These are phyloP conservation scores for Ceratosolen solmsi DNA, from an alignment of 1,140 invertebrate species.

Conservation along the genomic window DNA sequence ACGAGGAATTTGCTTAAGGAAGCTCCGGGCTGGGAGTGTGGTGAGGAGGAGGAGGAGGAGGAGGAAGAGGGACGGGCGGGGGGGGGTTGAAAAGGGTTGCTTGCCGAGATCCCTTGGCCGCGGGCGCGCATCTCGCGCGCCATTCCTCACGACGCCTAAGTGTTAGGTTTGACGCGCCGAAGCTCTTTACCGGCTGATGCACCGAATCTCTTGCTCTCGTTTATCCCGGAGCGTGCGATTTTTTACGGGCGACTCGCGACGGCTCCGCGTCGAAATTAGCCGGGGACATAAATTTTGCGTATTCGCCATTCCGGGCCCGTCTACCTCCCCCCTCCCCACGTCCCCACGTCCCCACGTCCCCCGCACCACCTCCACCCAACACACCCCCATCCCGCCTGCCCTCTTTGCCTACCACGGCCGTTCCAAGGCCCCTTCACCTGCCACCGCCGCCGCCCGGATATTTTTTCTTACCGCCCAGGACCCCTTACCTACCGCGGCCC, in stretches of 20 bases:
- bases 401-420: no score
- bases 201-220: background rate
- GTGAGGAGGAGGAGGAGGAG: no score
- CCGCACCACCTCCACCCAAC: background rate
- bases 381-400: no score
- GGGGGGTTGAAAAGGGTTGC: no score
- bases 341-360: no score
- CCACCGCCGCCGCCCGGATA: no score
- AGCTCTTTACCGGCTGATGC: background rate
- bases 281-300: slow-evolving; percentile 26
- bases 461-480: no score
- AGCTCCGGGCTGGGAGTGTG: background rate
- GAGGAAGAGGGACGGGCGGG: no score
- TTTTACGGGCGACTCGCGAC: slow-evolving; percentile 34
- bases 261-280: slow-evolving; percentile 10
- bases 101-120: no score
- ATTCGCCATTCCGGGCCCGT: background rate
- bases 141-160: slow-evolving; percentile 30
- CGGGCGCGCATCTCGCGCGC: background rate
- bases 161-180: slow-evolving; percentile 34
- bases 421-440: no score
- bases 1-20: slow-evolving; percentile 47
- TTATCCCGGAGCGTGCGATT: slow-evolving; percentile 25
- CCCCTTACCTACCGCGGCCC: no score
- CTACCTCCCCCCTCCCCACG: no score